These are phyloP conservation scores for Ecdyonurus torrentis DNA, from an alignment of 2,888 invertebrate species.

Conservation along the genomic window DNA sequence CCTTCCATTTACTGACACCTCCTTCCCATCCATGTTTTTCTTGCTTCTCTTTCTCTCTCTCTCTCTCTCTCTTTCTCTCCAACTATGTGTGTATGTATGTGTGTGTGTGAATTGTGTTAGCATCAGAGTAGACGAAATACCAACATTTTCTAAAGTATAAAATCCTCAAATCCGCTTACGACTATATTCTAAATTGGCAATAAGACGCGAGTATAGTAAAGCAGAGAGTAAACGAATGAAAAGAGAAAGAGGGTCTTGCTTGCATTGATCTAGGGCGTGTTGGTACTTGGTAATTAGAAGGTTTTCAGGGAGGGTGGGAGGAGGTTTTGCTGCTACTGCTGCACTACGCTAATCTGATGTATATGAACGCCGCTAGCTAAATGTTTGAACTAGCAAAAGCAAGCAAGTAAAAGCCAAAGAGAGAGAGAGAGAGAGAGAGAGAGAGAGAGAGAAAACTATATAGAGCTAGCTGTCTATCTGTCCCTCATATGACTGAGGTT, in stretches of 20 bases:
- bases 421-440: too few relatives aligned
- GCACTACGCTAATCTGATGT: background rate
- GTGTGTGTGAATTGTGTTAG: background rate
- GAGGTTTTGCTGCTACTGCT: too few relatives aligned
- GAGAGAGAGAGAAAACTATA: too few relatives aligned
- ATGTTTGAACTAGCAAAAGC: background rate
- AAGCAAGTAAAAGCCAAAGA: too few relatives aligned
- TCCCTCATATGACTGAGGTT: background rate
- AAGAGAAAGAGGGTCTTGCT: background rate
- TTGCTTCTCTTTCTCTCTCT: background rate
- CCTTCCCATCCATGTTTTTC: background rate
- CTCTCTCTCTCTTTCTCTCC: conserved; percentile 1
- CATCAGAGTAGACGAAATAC: background rate
- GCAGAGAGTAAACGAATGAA: background rate
- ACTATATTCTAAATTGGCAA: conserved; percentile 4
- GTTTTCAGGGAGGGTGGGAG: background rate
- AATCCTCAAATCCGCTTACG: conserved; percentile 3
- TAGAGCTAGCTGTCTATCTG: background rate
- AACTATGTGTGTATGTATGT: background rate
- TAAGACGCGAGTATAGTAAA: background rate
- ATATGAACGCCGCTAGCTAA: background rate
- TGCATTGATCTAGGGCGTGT: background rate
- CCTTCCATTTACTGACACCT: background rate
- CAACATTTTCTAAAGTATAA: background rate
- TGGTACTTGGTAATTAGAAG: background rate